Evolutionary conservation across 1,140 invertebrate genomes (phyloP).

Genomic region (Amyelois transitella): DNA sequence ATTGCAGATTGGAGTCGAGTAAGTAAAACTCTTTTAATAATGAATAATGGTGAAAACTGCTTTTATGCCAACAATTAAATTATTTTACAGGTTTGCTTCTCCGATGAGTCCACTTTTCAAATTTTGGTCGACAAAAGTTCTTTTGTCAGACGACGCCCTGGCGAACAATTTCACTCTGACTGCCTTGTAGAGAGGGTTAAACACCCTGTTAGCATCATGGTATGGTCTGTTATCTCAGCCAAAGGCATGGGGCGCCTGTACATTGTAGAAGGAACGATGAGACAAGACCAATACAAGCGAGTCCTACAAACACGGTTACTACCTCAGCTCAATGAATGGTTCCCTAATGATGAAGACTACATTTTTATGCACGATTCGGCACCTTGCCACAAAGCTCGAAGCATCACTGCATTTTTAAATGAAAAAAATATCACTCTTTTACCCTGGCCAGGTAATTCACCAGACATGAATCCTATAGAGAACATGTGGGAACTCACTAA

Average conservation of each 20-base stretch:
- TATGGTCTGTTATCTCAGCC: slow-evolving; percentile 15
- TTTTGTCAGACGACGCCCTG: slow-evolving; percentile 11
- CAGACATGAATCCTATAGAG: slow-evolving; percentile 12
- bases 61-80: background rate
- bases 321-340: slow-evolving; percentile 1
- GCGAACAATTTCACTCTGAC: slow-evolving; percentile 15
- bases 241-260: slow-evolving; percentile 16
- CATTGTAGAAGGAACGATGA: slow-evolving; percentile 16
- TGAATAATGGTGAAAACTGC: background rate
- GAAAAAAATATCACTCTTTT: slow-evolving; percentile 10
- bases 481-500: slow-evolving; percentile 10
- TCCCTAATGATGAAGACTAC: slow-evolving; percentile 4
- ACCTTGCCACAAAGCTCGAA: slow-evolving; percentile 9
- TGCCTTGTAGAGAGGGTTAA: slow-evolving; percentile 15
- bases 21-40: background rate
- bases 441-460: slow-evolving; percentile 9
- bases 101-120: slow-evolving; percentile 12
- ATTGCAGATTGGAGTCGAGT: slow-evolving; percentile 1
- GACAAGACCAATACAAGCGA: slow-evolving; percentile 17
- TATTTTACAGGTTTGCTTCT: background rate
- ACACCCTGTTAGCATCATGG: slow-evolving; percentile 14
- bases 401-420: slow-evolving; percentile 1
- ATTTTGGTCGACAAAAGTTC: slow-evolving; percentile 9
- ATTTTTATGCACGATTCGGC: slow-evolving; percentile 12
- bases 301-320: slow-evolving; percentile 15